These are phyloP conservation scores for Heliconius erato DNA, from an alignment of 2,888 invertebrate species.

Conservation along the genomic window DNA sequence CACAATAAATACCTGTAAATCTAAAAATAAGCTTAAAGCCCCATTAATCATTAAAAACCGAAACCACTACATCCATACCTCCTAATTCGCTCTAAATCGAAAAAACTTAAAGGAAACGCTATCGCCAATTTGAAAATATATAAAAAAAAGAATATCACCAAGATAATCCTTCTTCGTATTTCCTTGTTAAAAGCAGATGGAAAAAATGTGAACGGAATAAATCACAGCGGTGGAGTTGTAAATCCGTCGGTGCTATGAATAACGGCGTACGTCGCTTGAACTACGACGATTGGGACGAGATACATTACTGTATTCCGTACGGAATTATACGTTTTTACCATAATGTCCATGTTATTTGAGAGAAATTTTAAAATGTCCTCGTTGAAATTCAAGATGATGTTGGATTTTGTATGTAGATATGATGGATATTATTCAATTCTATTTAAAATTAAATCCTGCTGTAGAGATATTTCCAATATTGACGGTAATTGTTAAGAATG, in stretches of 20 bases:
- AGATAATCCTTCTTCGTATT: conserved; percentile 40
- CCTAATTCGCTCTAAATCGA: conserved; percentile 15
- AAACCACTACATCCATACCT: neutral
- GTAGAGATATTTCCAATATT: neutral
- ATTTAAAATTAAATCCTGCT: neutral
- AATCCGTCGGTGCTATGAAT: conserved; percentile 48
- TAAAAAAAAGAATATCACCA: conserved; percentile 9
- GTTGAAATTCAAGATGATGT: neutral
- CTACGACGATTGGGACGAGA: conserved; percentile 64
- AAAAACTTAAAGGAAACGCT: conserved; percentile 9
- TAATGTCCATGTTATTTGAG: conserved; percentile 15
- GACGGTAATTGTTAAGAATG: neutral
- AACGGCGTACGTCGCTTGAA: conserved; percentile 51
- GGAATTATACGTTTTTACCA: conserved; percentile 42
- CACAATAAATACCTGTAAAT: no score
- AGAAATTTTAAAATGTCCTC: neutral
- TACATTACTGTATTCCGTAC: conserved; percentile 58
- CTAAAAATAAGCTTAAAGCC: neutral
- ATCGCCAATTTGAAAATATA: conserved; percentile 20
- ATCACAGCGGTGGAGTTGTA: conserved; percentile 46
- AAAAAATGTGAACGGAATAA: conserved; percentile 46
- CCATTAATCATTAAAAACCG: neutral
- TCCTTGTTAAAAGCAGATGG: conserved; percentile 48
- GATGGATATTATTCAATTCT: conserved; percentile 1
- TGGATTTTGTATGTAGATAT: neutral